These are phyloP conservation scores for Mylabris phalerata DNA, from an alignment of 1,140 invertebrate species.

Conservation along the genomic window DNA sequence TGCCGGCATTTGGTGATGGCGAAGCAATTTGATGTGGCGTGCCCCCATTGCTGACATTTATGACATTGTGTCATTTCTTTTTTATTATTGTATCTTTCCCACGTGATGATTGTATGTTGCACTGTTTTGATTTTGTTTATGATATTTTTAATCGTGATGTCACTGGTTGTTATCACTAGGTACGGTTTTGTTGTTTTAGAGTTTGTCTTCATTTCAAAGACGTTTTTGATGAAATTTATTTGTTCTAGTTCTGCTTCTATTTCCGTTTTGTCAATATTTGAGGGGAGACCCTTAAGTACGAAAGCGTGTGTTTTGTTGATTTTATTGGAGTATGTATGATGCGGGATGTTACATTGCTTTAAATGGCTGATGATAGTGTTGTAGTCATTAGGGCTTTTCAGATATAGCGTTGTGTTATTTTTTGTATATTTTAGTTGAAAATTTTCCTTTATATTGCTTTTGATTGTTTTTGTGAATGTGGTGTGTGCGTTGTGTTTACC, in stretches of 20 bases:
- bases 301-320: neutral
- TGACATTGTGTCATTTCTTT: conserved; percentile 31
- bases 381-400: neutral
- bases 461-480: neutral
- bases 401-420: neutral
- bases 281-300: neutral
- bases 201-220: neutral
- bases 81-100: conserved; percentile 27
- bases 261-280: neutral
- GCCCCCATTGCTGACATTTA: conserved; percentile 38
- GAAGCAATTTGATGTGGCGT: conserved; percentile 33
- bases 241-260: neutral
- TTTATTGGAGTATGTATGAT: neutral
- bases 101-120: conserved; percentile 1
- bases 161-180: conserved; percentile 1
- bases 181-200: neutral
- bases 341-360: neutral
- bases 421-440: neutral
- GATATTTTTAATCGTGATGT: neutral
- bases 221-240: neutral
- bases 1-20: conserved; percentile 31
- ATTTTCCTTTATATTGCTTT: neutral
- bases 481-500: neutral
- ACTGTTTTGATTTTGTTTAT: neutral
- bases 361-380: neutral